Evolutionary conservation across 2,888 invertebrate species (phyloP), one percentile per base, ranked within the genome.

Genomic region (Drosophila picticornis): DNA sequence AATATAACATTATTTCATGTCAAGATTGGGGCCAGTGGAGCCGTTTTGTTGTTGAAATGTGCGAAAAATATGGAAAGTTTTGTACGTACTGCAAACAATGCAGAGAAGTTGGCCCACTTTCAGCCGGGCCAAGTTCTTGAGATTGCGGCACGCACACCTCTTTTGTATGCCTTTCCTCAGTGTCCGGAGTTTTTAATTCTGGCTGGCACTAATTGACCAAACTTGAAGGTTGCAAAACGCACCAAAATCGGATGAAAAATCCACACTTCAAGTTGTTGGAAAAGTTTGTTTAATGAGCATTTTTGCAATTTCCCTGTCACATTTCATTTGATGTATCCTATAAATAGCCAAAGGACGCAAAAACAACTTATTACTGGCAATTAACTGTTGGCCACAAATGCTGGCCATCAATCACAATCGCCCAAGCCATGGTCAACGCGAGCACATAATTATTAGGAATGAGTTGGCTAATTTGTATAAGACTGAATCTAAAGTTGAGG

Each of bases 1-100:
- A 90, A 86, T 90, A 85, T 86, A 90, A 77, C 75, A 80, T 83
- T 90, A 85, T 72, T 82, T 67, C 89, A 82, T 85, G 76, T 68
- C 66, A 31, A 50, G 85, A 90, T 88, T 88, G 85, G 59, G 90
- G 85, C 83, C 82, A 82, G 25, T 43, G 36, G 40, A 55, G 85
- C 77, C 88, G 84, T 84, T 89, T 89, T 84, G 81, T 79, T 77
- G 36, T 65, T 46, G 56, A 66, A 65, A 63, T 72, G 76, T 80
- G 72, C 22, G 43, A 56, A 80, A 75, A 68, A 77, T 80, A 76
- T 73, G 72, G 74, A 75, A 66, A 79, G 53, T 72, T 84, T 75
- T 59, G 52, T 59, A 52, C 53, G 22, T 34, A 32, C 38, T 78
- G 71, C 75, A 78, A 86, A 86, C 86, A 88, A 70, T 85, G 85